phyloP scores from a whole-genome alignment of 2,113 vertebrate species.

The Forbesichthys papilliferus region DNA sequence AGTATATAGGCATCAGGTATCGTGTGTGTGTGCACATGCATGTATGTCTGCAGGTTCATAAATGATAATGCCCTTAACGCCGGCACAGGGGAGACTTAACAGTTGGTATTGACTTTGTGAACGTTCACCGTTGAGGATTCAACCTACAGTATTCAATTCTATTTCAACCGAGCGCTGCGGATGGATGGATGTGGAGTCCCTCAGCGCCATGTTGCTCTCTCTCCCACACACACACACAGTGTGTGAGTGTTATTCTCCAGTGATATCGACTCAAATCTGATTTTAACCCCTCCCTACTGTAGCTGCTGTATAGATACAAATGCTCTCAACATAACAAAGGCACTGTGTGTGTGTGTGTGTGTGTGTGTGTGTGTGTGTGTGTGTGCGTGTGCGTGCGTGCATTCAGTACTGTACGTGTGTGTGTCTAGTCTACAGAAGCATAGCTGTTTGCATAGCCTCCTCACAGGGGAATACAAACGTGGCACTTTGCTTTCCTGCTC shows the following conservation, averaged over 20 bases:
- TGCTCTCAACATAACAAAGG: constrained; percentile 76
- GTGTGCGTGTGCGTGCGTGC: neutral
- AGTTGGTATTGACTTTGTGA: constrained; percentile 72
- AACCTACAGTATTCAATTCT: constrained; percentile 69
- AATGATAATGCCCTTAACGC: constrained; percentile 73
- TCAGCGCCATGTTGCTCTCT: constrained; percentile 58
- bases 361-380: constrained; percentile 25
- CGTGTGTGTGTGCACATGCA: constrained; percentile 24
- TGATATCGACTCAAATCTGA: constrained; percentile 71
- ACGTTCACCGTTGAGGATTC: constrained; percentile 71
- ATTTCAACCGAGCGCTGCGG: constrained; percentile 73
- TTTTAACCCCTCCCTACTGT: constrained; percentile 74
- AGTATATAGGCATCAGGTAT: constrained; percentile 20
- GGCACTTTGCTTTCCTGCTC: constrained; percentile 33
- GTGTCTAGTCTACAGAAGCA: constrained; percentile 29
- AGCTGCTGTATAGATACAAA: constrained; percentile 65
- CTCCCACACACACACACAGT: constrained; percentile 47
- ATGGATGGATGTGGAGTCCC: constrained; percentile 64
- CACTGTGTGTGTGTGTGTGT: constrained; percentile 46
- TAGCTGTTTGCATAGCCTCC: constrained; percentile 45
- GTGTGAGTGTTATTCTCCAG: constrained; percentile 68
- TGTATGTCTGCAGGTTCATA: constrained; percentile 64
- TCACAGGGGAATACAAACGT: constrained; percentile 45
- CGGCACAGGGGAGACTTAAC: constrained; percentile 66
- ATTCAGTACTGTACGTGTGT: neutral